Evolutionary conservation across 2,113 vertebrate species (phyloP), one percentile per base, ranked within the genome.

Genomic region (Dromas ardeola): DNA sequence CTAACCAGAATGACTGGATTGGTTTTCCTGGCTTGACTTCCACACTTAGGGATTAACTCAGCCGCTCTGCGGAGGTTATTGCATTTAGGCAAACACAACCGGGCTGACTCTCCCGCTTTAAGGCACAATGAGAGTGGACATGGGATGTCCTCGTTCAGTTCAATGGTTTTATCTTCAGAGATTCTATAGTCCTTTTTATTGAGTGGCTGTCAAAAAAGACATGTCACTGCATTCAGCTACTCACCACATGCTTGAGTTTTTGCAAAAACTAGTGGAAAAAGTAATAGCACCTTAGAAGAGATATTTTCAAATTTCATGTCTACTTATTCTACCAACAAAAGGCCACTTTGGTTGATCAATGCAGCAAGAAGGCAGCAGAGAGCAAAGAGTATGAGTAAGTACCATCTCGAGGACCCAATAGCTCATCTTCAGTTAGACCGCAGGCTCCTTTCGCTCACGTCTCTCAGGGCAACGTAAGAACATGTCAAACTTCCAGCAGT

Each of bases 401-500:
- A 42, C 25, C 38, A 25, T 61, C 70, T 38, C 0, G 9, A 91
- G 65, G 63, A 55, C 27, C 59, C 11, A 58, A 70, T 6, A 42
- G 66, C 30, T 72, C 38, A 30, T 73, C 62, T 55, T 50, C 66
- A 90, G 47, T 15, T 20, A 23, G 16, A 81, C 11, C 71, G 42
- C 29, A 49, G 38, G 29, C 29, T 95, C 45, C 80, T 58, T 29
- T 11, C 63, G 69, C 89, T 77, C 65, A 6, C 0, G 2, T 55
- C 72, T 63, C 58, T 52, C 0, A 0, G 56, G 87, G 42, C 55
- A 63, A 45, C 1, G 13, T 3, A n/a, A 76, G 45, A 89, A 76
- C 61, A 47, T 0, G 1, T 61, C 49, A 67, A 22, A 19, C 52
- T 42, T 76, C 45, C 6, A 20, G 55, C 29, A 42, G 61, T 0